Evolutionary conservation across 1,140 invertebrate species (phyloP), one percentile per base, ranked within the genome.

Genomic region (Harlomillsia oculata): DNA sequence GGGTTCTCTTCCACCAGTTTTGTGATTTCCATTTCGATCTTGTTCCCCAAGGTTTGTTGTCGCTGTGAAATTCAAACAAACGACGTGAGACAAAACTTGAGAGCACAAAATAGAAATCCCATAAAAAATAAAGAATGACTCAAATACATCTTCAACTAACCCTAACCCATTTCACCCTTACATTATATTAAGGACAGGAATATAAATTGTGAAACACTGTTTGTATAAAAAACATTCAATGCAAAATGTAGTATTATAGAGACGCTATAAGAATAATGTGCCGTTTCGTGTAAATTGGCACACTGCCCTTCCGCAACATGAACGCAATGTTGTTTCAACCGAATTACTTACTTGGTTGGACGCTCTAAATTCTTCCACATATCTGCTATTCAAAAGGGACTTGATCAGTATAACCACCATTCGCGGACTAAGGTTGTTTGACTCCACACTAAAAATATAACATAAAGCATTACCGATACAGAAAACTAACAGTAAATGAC

Each of bases 1-100:
- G 86, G 81, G 76, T 97, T 98, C 70, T 92, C 84, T 72, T 93
- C 89, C 56, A 98, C 82, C 62, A 95, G 74, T 68, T 87, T 82
- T 40, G 90, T 92, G 62, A 98, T 91, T 78, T 94, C 89, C 89
- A 95, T 97, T 80, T 98, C 94, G 64, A 90, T 90, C 78, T 95
- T 95, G 74, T 96, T 95, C 66, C 94, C 93, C 65, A 98, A 78
- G 56, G 95, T 84, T 76, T 87, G 82, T 67, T 89, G 89, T 78
- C 92, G 84, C 90, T 97, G 72, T 2, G 71, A 72, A 14, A 32
- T 51, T 16, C 32, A 29, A 45, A n/a, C n/a, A n/a, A n/a, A n/a
- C n/a, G n/a, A n/a, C n/a, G n/a, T n/a, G n/a, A n/a, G n/a, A n/a
- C n/a, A n/a, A n/a, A n/a, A n/a, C n/a, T n/a, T n/a, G n/a, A n/a